phyloP scores from a whole-genome alignment of 2,113 vertebrate species.

The Aldabrachelys gigantea region DNA sequence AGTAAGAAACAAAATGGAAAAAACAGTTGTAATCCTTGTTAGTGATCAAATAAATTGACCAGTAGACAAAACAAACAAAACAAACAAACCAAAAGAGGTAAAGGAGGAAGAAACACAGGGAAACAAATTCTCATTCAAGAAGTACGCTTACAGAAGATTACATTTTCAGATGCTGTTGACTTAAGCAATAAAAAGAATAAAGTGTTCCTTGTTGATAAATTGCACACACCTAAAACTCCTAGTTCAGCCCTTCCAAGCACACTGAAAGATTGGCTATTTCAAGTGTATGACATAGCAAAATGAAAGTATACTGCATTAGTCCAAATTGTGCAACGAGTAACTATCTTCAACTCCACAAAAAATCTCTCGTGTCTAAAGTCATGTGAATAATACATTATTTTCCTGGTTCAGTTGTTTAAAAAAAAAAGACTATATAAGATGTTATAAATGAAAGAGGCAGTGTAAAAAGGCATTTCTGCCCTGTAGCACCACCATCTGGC shows the following conservation, averaged over 20 bases:
- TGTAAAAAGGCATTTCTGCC: too few relatives aligned
- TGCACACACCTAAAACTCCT: constrained; percentile 6
- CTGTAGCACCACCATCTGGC: too few relatives aligned
- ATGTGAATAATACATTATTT: background rate
- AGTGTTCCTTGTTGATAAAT: constrained; percentile 44
- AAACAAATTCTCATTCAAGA: constrained; percentile 12
- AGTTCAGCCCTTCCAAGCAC: constrained; percentile 25
- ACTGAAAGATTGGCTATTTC: constrained; percentile 46
- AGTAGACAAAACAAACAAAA: background rate
- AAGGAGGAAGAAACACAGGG: background rate
- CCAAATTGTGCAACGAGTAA: background rate
- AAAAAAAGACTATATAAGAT: background rate
- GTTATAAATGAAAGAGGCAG: background rate
- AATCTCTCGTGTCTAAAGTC: background rate
- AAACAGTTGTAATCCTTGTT: background rate
- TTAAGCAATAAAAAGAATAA: constrained; percentile 39
- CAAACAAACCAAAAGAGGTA: background rate
- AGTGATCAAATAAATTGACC: background rate
- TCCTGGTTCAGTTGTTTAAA: background rate
- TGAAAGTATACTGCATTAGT: background rate
- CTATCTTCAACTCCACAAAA: background rate
- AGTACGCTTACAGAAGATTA: constrained; percentile 39
- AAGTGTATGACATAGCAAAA: constrained; percentile 37
- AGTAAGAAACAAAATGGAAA: background rate
- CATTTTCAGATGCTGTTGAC: constrained; percentile 59